phyloP scores from a whole-genome alignment of 2,888 invertebrate species.

The Watsonalla cultraria region DNA sequence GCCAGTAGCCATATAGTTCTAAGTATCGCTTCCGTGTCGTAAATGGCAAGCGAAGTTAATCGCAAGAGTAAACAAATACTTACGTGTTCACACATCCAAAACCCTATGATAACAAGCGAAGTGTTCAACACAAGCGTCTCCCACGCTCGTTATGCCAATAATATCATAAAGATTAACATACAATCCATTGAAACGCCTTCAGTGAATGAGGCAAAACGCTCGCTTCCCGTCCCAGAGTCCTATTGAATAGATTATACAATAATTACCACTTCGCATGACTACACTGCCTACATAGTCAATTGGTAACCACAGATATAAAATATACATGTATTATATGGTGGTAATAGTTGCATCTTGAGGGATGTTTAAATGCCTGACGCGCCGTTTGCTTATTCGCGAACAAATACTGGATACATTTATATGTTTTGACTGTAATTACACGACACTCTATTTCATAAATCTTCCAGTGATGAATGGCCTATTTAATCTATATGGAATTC shows the following conservation, averaged over 20 bases:
- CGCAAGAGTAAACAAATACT: constrained; percentile 1
- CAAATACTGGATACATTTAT: no score
- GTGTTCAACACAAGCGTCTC: constrained; percentile 32
- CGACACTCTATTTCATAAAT: no score
- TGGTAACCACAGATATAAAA: no score
- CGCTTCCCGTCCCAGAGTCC: constrained; percentile 44
- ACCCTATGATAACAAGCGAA: constrained; percentile 18
- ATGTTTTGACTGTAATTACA: no score
- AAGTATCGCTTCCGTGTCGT: neutral
- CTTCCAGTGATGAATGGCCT: no score
- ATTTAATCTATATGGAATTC: no score
- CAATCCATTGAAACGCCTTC: constrained; percentile 56
- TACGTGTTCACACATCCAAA: constrained; percentile 1
- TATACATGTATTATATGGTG: no score
- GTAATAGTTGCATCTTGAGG: no score
- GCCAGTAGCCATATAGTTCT: no score
- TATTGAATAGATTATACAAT: constrained; percentile 23
- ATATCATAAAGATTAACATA: constrained; percentile 60
- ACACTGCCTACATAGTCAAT: neutral
- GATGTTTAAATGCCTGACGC: no score
- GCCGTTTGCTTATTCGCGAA: no score
- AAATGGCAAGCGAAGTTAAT: neutral
- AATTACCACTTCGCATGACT: constrained; percentile 18
- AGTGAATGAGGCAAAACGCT: constrained; percentile 51
- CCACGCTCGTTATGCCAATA: constrained; percentile 57